These are phyloP conservation scores for Sinohyriopsis cumingii DNA, from an alignment of 2,888 invertebrate genomes.

Conservation along the genomic window DNA sequence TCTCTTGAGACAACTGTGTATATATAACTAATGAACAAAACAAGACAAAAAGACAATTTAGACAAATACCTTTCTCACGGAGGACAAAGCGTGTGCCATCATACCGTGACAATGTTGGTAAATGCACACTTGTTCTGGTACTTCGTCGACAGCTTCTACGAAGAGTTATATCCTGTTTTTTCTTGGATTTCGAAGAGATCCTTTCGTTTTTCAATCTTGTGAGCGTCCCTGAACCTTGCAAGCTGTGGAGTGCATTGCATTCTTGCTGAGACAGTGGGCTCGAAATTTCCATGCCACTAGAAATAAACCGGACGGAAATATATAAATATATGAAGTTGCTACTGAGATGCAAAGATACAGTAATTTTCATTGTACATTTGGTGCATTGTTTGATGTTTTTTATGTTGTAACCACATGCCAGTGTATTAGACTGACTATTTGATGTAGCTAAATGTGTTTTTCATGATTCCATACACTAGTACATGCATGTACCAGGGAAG, in stretches of 20 bases:
- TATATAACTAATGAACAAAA: not conserved
- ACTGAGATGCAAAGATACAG: no score
- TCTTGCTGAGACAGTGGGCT: slow-evolving; percentile 27
- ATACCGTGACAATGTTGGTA: slow-evolving; percentile 30
- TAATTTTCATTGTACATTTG: no score
- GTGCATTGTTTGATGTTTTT: no score
- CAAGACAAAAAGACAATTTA: not conserved
- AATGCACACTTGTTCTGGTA: slow-evolving; percentile 13
- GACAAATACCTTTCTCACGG: slow-evolving; percentile 28
- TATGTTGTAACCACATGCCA: not conserved
- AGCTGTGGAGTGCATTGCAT: slow-evolving; percentile 11
- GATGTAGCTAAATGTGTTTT: no score
- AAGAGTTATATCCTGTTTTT: slow-evolving; percentile 11
- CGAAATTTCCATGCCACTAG: slow-evolving; percentile 36
- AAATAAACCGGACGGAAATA: not conserved
- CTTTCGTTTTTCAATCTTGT: no score
- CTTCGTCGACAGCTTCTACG: slow-evolving; percentile 23
- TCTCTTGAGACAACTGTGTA: no score
- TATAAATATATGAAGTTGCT: not conserved
- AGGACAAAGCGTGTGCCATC: slow-evolving; percentile 37
- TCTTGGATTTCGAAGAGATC: slow-evolving; percentile 5
- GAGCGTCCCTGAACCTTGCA: slow-evolving; percentile 5
- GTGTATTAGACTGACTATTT: not conserved
- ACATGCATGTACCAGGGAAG: no score
- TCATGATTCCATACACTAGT: no score